phyloP scores from a whole-genome alignment of 2,888 invertebrate genomes.

The Esperia sulphurella region DNA sequence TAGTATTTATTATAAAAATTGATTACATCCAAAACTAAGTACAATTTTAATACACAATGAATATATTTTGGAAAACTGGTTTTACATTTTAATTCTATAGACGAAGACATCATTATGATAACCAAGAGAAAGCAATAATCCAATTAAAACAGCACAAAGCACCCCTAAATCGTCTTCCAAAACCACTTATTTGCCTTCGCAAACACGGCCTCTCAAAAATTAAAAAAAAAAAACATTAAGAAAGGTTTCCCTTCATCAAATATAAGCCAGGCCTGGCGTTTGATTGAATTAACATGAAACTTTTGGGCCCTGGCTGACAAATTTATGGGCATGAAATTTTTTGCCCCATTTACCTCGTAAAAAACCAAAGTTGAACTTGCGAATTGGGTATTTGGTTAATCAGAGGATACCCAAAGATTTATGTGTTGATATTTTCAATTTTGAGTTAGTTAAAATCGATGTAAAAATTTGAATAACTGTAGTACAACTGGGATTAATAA shows the following conservation, averaged over 20 bases:
- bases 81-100: too few relatives aligned
- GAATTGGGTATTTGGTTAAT: slow-evolving; percentile 59
- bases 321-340: slow-evolving; percentile 64
- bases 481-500: too few relatives aligned
- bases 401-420: slow-evolving; percentile 32
- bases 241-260: slow-evolving; percentile 59
- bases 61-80: too few relatives aligned
- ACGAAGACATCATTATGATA: too few relatives aligned
- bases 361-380: slow-evolving; percentile 50
- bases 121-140: too few relatives aligned
- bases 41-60: too few relatives aligned
- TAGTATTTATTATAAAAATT: too few relatives aligned
- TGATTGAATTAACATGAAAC: slow-evolving; percentile 76
- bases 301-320: slow-evolving; percentile 56
- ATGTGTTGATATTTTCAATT: slow-evolving; percentile 42
- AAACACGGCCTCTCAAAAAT: slow-evolving; percentile 12
- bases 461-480: too few relatives aligned
- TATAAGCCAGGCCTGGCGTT: slow-evolving; percentile 55
- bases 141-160: too few relatives aligned
- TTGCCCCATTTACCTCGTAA: slow-evolving; percentile 45
- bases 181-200: not conserved
- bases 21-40: too few relatives aligned
- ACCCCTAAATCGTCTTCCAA: not conserved
- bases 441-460: slow-evolving; percentile 11
- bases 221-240: slow-evolving; percentile 41